Evolutionary conservation across 2,888 invertebrate species (phyloP).

Genomic region (Ochropacha duplaris): DNA sequence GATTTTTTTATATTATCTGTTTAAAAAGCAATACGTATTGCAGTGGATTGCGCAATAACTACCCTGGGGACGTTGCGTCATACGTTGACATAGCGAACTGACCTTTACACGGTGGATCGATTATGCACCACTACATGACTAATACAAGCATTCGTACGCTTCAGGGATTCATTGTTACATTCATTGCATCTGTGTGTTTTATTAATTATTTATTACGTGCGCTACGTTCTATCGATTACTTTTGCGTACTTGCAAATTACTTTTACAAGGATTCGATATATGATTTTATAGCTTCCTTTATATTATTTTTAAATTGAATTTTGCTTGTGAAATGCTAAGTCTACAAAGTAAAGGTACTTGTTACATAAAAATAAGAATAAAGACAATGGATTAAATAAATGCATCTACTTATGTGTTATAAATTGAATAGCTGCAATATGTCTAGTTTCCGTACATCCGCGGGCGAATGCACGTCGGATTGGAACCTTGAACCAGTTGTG

Average conservation of each 20-base stretch:
- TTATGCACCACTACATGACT: constrained; percentile 43
- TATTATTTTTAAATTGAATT: background rate
- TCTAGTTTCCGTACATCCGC: constrained; percentile 77
- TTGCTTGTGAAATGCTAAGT: background rate
- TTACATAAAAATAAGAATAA: no score
- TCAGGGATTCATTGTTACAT: background rate
- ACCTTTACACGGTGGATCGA: constrained; percentile 73
- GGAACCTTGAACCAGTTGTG: constrained; percentile 82
- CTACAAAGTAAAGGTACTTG: no score
- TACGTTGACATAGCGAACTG: constrained; percentile 59
- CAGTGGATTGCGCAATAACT: constrained; percentile 66
- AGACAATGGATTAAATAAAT: constrained; percentile 12
- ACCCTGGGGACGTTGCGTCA: constrained; percentile 70
- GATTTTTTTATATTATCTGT: background rate
- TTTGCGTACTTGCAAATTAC: background rate
- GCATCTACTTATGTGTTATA: constrained; percentile 27
- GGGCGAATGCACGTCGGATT: constrained; percentile 72
- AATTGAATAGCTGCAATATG: constrained; percentile 32
- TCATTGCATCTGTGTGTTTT: background rate
- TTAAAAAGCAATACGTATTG: constrained; percentile 33
- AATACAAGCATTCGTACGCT: no score
- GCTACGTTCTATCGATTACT: background rate
- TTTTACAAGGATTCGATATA: background rate
- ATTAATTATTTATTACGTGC: background rate
- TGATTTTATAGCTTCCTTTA: background rate